Percentiles rank a stretch among this genome's conserved stretches.
Conservation (phyloP, 2,797 vertebrate species). For the Hyperoplus lanceolatus region DNA sequence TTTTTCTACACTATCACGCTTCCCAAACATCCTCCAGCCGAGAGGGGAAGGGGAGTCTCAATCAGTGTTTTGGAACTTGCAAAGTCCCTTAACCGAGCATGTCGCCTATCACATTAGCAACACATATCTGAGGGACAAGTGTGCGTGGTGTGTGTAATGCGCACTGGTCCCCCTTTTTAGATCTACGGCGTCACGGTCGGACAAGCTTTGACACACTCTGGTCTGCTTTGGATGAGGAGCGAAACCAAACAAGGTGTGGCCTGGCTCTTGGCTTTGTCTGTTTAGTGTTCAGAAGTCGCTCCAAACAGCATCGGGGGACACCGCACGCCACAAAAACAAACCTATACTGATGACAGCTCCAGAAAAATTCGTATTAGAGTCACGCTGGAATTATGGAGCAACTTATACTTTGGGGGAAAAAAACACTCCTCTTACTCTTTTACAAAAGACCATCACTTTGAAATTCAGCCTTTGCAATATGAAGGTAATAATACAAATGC, state of each 20-base stretch:
- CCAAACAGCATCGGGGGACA: constrained; percentile 46
- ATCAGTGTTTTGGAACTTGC: constrained; percentile 75
- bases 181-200: constrained; percentile 79
- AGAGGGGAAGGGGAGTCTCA: constrained; percentile 49
- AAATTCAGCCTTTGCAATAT: constrained; percentile 7
- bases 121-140: constrained; percentile 68
- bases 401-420: not conserved
- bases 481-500: constrained; percentile 8
- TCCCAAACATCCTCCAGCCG: constrained; percentile 60
- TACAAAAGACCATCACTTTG: not conserved
- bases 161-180: constrained; percentile 56
- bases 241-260: constrained; percentile 78
- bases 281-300: constrained; percentile 57
- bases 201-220: constrained; percentile 73
- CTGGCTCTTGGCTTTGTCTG: constrained; percentile 56
- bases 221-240: constrained; percentile 75
- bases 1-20: constrained; percentile 48
- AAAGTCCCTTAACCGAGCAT: constrained; percentile 74
- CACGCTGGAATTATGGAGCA: constrained; percentile 13
- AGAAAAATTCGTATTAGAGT: constrained; percentile 8
- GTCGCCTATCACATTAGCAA: constrained; percentile 74
- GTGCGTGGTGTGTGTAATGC: constrained; percentile 58
- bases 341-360: constrained; percentile 26
- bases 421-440: not conserved
- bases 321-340: constrained; percentile 44